Evolutionary conservation across 1,140 invertebrate genomes (phyloP), one percentile per base, ranked within the genome.

Genomic region (Zophobas atratus): DNA sequence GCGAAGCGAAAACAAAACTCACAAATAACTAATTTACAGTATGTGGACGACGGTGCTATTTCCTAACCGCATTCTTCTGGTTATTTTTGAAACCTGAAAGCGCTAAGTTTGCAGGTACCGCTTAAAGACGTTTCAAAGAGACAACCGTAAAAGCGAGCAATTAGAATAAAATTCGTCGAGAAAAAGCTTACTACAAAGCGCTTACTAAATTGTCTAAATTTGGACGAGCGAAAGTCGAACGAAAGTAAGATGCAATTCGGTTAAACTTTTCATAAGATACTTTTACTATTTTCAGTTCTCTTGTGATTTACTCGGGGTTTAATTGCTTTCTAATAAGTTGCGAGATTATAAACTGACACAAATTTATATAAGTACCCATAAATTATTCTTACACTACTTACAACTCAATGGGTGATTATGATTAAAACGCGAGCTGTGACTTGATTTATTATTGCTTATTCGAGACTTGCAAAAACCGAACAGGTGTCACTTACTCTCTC

Each of bases 31-130:
- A 67, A 67, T 67, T 67, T 67, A 67, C 60, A 67, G 60, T 67
- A 67, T 67, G 60, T 41, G 60, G 70, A 72, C 70, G 71, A 32
- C 49, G 38, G n/a, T 73, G 48, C 71, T 73, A 73, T 73, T 73
- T 73, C 71, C 55, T 73, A 51, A 73, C 71, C 71, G 55, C 71
- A 73, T 73, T 73, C 71, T 73, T 73, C 51, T 41, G 55, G 71
- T 73, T 73, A 73, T 73, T 73, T 73, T 73, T 56, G 71, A 73
- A 73, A 20, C 71, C 33, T 67, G 39, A 67, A 63, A 67, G 60
- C 60, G 60, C 39, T 67, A 46, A 39, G 38, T 67, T 67, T 67
- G 43, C 60, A 67, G 60, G 60, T 63, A 63, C 57, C 8, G 32
- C 57, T 8, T 39, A 35, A 67, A 32, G 60, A 67, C 43, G 60